Percentiles rank a stretch among this genome's conserved stretches.
Evolutionary conservation across 2,113 vertebrate species (phyloP).

Genomic region (Uria aalge): DNA sequence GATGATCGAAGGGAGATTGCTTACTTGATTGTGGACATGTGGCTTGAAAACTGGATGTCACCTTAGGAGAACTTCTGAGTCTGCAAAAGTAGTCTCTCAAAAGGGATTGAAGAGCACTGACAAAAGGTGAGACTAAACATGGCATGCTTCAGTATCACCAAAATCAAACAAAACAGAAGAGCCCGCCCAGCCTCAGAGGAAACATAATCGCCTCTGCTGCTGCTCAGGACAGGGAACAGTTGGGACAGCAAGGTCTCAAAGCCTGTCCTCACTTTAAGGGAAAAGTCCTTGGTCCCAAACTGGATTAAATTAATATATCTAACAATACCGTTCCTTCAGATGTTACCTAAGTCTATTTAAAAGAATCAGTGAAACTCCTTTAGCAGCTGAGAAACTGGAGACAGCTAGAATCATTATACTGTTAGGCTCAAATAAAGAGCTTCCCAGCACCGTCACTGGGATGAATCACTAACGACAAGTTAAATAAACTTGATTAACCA

Average conservation of each 20-base stretch:
- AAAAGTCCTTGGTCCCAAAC: not conserved
- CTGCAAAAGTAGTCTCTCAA: not conserved
- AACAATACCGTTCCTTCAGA: not conserved
- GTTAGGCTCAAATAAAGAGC: not conserved
- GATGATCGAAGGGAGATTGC: not conserved
- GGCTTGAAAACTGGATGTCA: not conserved
- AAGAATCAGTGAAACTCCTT: not conserved
- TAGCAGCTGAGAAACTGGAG: not conserved
- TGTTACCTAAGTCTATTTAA: not conserved
- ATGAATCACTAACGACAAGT: constrained; percentile 32
- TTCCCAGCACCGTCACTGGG: not conserved
- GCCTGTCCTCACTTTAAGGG: not conserved
- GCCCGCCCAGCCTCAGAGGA: not conserved
- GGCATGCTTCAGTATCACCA: not conserved
- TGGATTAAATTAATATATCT: not conserved
- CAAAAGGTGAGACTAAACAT: not conserved
- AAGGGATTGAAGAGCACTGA: not conserved
- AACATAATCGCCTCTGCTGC: not conserved
- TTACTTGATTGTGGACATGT: not conserved
- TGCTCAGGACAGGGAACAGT: not conserved
- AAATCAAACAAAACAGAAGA: not conserved
- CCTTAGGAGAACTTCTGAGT: not conserved
- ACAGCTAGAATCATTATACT: not conserved
- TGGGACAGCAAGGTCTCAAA: not conserved
- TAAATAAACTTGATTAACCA: constrained; percentile 56